These are phyloP conservation scores for Dendrolimus punctatus DNA, from an alignment of 1,140 invertebrate genomes.

Conservation along the genomic window DNA sequence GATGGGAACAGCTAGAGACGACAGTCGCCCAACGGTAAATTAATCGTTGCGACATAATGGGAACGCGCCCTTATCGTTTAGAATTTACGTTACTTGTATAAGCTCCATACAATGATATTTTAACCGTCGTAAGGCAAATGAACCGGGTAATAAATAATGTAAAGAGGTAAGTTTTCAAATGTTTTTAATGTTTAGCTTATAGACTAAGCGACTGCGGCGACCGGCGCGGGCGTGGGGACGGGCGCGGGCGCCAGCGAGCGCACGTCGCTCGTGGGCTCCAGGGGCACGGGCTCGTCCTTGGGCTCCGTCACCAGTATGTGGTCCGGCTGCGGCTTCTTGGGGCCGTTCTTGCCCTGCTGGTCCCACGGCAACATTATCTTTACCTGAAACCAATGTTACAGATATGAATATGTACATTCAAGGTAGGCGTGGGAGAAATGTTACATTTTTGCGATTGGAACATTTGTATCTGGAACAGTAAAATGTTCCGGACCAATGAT, in stretches of 20 bases:
- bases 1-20: no score
- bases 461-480: no score
- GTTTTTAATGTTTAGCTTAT: constrained; percentile 33
- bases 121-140: no score
- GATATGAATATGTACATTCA: background rate
- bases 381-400: constrained; percentile 71
- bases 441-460: no score
- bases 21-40: no score
- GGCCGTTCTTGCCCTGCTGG: constrained; percentile 96
- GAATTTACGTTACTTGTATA: no score
- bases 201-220: constrained; percentile 50
- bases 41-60: no score
- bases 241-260: constrained; percentile 71
- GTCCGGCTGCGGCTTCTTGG: constrained; percentile 97
- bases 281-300: constrained; percentile 85
- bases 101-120: no score
- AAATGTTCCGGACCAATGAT: no score
- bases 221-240: constrained; percentile 47
- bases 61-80: no score
- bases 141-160: constrained; percentile 7
- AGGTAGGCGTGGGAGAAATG: no score
- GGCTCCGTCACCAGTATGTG: constrained; percentile 96
- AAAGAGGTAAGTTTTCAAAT: constrained; percentile 8
- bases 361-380: constrained; percentile 99
- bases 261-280: constrained; percentile 76